These are phyloP conservation scores for Cephus nigrinus DNA, from an alignment of 2,888 invertebrate genomes.

Conservation along the genomic window DNA sequence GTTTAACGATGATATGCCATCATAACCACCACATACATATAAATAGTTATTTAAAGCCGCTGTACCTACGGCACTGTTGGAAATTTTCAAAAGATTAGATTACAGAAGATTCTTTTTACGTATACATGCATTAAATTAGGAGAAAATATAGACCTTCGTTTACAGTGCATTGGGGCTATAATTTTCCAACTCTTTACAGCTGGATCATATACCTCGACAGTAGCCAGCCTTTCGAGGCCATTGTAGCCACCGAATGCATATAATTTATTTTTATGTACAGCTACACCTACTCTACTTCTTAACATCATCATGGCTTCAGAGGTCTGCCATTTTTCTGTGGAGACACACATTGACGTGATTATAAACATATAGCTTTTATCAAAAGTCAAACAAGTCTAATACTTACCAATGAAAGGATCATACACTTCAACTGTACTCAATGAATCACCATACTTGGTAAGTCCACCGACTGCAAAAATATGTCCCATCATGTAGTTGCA, in stretches of 20 bases:
- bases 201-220: conserved; percentile 88
- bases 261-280: conserved; percentile 81
- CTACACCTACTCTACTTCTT: conserved; percentile 85
- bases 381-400: neutral
- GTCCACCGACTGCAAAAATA: conserved; percentile 88
- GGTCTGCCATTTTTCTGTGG: conserved; percentile 76
- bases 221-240: conserved; percentile 81
- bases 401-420: conserved; percentile 72
- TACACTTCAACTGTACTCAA: conserved; percentile 87
- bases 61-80: conserved; percentile 80
- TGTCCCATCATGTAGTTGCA: conserved; percentile 81
- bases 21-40: conserved; percentile 88
- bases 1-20: conserved; percentile 84
- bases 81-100: neutral
- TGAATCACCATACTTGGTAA: conserved; percentile 86
- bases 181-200: conserved; percentile 78
- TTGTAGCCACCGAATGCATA: conserved; percentile 90
- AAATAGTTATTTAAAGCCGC: conserved; percentile 82
- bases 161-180: conserved; percentile 83
- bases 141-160: conserved; percentile 72
- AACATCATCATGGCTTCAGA: conserved; percentile 87
- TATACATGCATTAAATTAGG: neutral
- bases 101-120: too few relatives aligned
- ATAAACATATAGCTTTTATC: neutral
- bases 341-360: neutral